phyloP scores from a whole-genome alignment of 2,888 invertebrate genomes.

The Rhingia rostrata region DNA sequence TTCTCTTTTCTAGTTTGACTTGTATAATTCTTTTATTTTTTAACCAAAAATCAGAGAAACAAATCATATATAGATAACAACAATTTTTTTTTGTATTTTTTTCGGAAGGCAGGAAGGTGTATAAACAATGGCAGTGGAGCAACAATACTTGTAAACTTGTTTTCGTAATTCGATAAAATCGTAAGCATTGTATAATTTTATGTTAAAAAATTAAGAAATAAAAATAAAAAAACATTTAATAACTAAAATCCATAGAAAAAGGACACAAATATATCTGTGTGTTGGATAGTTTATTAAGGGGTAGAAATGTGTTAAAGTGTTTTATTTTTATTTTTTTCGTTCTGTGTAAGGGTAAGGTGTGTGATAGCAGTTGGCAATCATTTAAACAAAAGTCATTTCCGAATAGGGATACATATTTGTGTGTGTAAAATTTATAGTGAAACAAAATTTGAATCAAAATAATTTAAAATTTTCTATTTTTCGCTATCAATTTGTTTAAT shows the following conservation, averaged over 20 bases:
- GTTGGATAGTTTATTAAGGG: slow-evolving; percentile 7
- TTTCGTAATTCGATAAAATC: slow-evolving; percentile 22
- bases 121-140: slow-evolving; percentile 71
- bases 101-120: slow-evolving; percentile 62
- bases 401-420: slow-evolving; percentile 24
- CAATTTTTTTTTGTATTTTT: slow-evolving; percentile 30
- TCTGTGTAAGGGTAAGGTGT: slow-evolving; percentile 25
- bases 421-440: slow-evolving; percentile 24
- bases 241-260: slow-evolving; percentile 50
- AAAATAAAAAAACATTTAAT: slow-evolving; percentile 22
- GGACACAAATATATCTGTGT: slow-evolving; percentile 42
- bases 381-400: slow-evolving; percentile 31
- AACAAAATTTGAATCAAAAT: slow-evolving; percentile 34
- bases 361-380: slow-evolving; percentile 17
- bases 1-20: slow-evolving; percentile 15
- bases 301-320: slow-evolving; percentile 32
- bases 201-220: slow-evolving; percentile 31
- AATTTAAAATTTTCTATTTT: slow-evolving; percentile 22
- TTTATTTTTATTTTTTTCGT: slow-evolving; percentile 12
- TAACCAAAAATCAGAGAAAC: slow-evolving; percentile 22
- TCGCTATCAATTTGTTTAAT: slow-evolving; percentile 11
- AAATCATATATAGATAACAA: slow-evolving; percentile 20
- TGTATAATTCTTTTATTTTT: not conserved
- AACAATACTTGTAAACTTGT: slow-evolving; percentile 30
- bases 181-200: slow-evolving; percentile 53